phyloP scores from a whole-genome alignment of 2,888 invertebrate species.

The Oligia latruncula region DNA sequence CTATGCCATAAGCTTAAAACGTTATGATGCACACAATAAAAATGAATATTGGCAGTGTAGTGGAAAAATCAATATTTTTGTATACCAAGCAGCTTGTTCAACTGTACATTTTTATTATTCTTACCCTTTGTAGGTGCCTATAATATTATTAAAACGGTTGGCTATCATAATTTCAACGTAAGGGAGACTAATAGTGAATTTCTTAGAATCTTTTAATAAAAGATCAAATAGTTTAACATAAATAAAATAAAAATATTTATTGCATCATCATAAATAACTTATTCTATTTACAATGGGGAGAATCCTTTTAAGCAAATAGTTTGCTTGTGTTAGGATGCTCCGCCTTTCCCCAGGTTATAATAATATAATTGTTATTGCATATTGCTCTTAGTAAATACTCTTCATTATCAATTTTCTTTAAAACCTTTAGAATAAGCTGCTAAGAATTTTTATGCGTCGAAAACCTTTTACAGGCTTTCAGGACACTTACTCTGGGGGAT shows the following conservation, averaged over 20 bases:
- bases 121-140: not conserved
- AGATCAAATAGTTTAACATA: conserved; percentile 23
- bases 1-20: not conserved
- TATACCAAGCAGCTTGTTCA: not conserved
- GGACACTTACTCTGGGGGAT: conserved; percentile 55
- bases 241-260: no score
- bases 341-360: no score
- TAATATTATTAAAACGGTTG: not conserved
- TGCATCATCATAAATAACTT: no score
- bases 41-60: not conserved
- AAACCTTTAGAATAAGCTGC: conserved; percentile 44
- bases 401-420: conserved; percentile 54
- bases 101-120: not conserved
- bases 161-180: not conserved
- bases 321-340: no score
- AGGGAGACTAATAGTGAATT: not conserved
- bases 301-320: no score
- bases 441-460: conserved; percentile 45
- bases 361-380: no score
- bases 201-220: conserved; percentile 9
- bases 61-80: not conserved
- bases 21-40: no score
- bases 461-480: conserved; percentile 62
- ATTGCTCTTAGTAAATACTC: conserved; percentile 7
- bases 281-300: no score